A percentile compares a stretch with the other conserved stretches of the same genome.
Evolutionary conservation across 1,140 invertebrate genomes (phyloP).

Genomic region (Atta texana): DNA sequence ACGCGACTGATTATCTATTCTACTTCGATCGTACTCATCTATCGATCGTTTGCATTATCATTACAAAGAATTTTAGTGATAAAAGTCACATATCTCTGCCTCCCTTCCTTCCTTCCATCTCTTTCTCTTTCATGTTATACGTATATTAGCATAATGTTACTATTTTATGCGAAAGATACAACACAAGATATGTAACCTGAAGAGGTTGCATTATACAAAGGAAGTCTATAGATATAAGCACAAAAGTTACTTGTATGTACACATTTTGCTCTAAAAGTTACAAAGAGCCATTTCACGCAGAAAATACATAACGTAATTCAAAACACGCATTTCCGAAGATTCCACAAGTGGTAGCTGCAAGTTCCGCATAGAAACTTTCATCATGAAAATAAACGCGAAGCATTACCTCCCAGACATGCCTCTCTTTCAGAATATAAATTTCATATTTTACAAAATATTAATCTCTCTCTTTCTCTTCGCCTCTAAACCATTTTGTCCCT

Average conservation of each 20-base stretch:
- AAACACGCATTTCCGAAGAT: slow-evolving; percentile 31
- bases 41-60: slow-evolving; percentile 22
- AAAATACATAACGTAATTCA: slow-evolving; percentile 31
- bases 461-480: not conserved
- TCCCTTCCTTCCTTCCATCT: not conserved
- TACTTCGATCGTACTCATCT: not conserved
- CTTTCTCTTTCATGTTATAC: not conserved
- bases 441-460: slow-evolving; percentile 25
- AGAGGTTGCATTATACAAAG: slow-evolving; percentile 20
- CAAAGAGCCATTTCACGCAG: not conserved
- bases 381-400: slow-evolving; percentile 16
- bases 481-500: not conserved
- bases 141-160: slow-evolving; percentile 30
- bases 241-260: slow-evolving; percentile 9
- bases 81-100: not conserved
- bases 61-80: slow-evolving; percentile 19
- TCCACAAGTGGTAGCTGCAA: slow-evolving; percentile 36
- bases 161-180: not conserved
- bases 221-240: not conserved
- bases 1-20: not conserved
- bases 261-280: slow-evolving; percentile 33
- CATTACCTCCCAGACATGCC: not conserved
- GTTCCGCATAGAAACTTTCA: slow-evolving; percentile 25
- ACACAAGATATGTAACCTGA: not conserved
- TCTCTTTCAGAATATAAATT: not conserved